phyloP scores from a whole-genome alignment of 2,113 vertebrate species.

The Tonatia bakeri region DNA sequence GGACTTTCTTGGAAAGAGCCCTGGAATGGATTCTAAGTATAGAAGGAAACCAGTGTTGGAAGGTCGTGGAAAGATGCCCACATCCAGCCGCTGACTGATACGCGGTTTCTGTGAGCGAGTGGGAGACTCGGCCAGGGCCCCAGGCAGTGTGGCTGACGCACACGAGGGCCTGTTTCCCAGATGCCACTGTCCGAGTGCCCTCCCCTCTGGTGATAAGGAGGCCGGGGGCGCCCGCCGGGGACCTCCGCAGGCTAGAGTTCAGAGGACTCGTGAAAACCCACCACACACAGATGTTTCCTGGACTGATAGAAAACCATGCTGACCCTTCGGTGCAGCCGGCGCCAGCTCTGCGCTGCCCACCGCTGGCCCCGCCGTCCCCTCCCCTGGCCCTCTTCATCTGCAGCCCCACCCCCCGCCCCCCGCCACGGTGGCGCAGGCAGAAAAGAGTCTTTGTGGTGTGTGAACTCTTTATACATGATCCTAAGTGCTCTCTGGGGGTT shows the following conservation, averaged over 20 bases:
- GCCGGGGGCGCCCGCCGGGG: neutral
- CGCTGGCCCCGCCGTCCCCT: accelerated
- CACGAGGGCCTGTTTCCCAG: neutral
- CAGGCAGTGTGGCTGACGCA: accelerated
- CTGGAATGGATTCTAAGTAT: neutral
- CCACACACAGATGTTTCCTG: neutral
- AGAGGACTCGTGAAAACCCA: neutral
- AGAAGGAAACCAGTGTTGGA: neutral
- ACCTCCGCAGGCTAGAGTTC: neutral
- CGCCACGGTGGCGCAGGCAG: neutral
- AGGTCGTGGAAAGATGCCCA: accelerated
- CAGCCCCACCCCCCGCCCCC: neutral
- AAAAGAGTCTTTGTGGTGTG: neutral
- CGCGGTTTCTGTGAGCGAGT: neutral
- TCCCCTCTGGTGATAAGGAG: neutral
- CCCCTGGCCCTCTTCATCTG: accelerated
- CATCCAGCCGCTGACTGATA: accelerated
- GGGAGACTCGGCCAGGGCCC: accelerated
- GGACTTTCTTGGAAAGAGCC: accelerated
- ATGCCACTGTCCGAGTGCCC: accelerated
- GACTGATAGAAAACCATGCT: neutral
- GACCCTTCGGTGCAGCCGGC: neutral
- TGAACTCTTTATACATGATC: neutral
- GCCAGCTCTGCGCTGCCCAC: accelerated
- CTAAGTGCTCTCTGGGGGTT: neutral